Base-by-base conservation (phyloP, 2,888 invertebrate species). In the Oscheius sp. region DNA sequence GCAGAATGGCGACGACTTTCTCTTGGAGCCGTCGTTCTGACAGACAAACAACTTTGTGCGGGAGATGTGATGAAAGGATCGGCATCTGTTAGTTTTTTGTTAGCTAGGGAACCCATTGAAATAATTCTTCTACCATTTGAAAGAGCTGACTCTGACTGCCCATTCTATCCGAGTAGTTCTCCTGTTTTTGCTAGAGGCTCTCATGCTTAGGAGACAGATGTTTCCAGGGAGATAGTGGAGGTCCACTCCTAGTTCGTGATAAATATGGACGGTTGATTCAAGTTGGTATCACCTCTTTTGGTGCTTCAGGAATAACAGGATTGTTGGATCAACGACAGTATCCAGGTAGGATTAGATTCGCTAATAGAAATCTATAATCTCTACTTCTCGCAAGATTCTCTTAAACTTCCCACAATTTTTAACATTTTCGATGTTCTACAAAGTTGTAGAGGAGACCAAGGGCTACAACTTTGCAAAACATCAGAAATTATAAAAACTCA, bases 201-300 rank as follows among this genome's bases (percentile, higher is more conserved):
- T n/a, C n/a, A n/a, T n/a, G n/a, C n/a, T n/a, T 42, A 8, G n/a
- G 25, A 50, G 3, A 50, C 3, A 5, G 27, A 3, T 23, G 10
- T 3, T 1, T 67, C 63, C 37, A 79, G 79, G 80, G 80, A n/a
- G 80, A 80, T 53, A 75, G 75, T 27, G 80, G 80, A 10, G 80
- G 80, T 6, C 80, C 80, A 12, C 64, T 80, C 5, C 64, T 76
- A 29, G 72, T 80, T 12, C 48, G 42, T 12, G 76, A 73, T 20
- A 6, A 27, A 1, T 45, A 68, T 34, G 71, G 74, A 20, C 64
- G 72, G 17, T 65, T 65, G 8, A 69, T 80, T 23, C 80, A 80
- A 25, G 64, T 80, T 0, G 80, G 80, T 31, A 74, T 80, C 10
- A 80, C 80, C 0, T 74, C 74, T 34, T 80, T 75, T 52, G 80